Evolutionary conservation across 2,888 invertebrate genomes (phyloP), one percentile per base, ranked within the genome.

Genomic region (Furcula furcula): DNA sequence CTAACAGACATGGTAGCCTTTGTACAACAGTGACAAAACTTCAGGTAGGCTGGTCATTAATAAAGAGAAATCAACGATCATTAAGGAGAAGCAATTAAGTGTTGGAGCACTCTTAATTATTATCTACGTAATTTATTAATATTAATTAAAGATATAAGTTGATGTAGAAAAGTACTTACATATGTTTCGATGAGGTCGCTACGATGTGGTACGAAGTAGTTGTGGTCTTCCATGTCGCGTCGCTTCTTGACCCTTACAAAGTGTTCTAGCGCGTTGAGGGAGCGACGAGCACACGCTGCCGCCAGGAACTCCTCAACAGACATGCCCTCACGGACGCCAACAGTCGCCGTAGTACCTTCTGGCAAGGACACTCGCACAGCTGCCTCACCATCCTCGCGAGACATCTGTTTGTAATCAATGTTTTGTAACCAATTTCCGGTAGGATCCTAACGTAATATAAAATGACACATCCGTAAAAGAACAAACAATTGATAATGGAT

Each of bases 291-390:
- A 87, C 98, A 98, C 30, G 97, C 97, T 57, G 94, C 94, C 26
- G 96, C 97, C 49, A 98, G 90, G 81, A 98, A 96, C 85, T 98
- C 98, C 76, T 98, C 97, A 29, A 98, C 97, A 19, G 97, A 95
- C 95, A 98, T 98, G 45, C 94, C 94, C 49, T 97, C 97, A 62
- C 96, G 92, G 55, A 97, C 92, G 69, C 94, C 94, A 51, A 97
- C 96, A 36, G 94, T 95, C 31, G 96, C 96, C 50, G 92, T 92
- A 43, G 92, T 92, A 49, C 92, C 94, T 81, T 97, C 97, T 38
- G 97, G 97, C 60, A 97, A 91, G 31, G 95, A 94, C 65, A 97
- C 97, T 84, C 97, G 96, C 51, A 96, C 95, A 32, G 94, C 94
- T 69, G 96, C 96, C 76, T 97, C 96, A 48, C 93, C 92, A 64